Evolutionary conservation across 1,140 invertebrate species (phyloP).

Genomic region (Eciton burchellii): DNA sequence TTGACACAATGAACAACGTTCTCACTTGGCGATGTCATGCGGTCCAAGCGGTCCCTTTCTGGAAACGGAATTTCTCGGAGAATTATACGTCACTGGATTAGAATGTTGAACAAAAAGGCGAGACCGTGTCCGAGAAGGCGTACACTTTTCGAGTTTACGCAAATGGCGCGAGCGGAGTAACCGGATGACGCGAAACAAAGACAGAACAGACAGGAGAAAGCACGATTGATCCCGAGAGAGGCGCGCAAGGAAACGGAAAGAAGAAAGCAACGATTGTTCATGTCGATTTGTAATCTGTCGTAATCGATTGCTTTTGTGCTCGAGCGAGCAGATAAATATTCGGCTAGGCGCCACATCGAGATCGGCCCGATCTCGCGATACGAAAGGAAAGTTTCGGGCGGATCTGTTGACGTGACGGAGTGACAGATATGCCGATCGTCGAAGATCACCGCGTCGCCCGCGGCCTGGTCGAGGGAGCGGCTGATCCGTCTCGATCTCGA

Average conservation of each 20-base stretch:
- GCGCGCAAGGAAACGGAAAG: not conserved
- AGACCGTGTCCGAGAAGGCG: no score
- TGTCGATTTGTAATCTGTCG: constrained; percentile 33
- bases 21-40: no score
- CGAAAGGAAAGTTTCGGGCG: constrained; percentile 53
- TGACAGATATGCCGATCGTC: constrained; percentile 37
- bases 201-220: constrained; percentile 7
- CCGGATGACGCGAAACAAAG: not conserved
- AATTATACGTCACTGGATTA: no score
- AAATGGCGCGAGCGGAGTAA: not conserved
- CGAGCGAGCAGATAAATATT: constrained; percentile 33
- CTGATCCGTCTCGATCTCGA: constrained; percentile 59
- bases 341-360: constrained; percentile 21
- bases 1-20: no score
- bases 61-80: no score
- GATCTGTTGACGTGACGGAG: constrained; percentile 17
- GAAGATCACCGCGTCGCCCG: not conserved
- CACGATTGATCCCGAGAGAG: not conserved
- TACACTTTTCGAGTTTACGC: no score
- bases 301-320: constrained; percentile 18
- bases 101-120: no score
- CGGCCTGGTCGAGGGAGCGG: constrained; percentile 1
- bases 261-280: constrained; percentile 21
- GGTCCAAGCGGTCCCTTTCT: no score
- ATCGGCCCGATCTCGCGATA: not conserved